Base-by-base conservation (phyloP, 1,140 invertebrate genomes). In the Episyrphus balteatus region DNA sequence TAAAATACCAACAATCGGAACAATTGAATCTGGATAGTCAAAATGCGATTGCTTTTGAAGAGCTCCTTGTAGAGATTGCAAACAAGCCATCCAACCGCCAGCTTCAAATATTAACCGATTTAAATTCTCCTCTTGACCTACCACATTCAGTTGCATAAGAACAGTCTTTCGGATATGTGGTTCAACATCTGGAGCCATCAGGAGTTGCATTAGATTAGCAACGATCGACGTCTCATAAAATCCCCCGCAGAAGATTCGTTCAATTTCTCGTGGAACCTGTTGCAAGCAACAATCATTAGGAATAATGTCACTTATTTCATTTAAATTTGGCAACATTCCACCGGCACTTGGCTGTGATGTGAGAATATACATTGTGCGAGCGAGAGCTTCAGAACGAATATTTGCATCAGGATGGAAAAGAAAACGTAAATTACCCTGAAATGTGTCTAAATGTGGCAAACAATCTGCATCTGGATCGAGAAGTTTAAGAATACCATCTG, bases 101-200 rank as follows among this genome's bases (percentile, higher is more conserved):
- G 34, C 44, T 0, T 32, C 44, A 33, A 39, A 46, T 12, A 57
- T 54, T 2, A 47, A n/a, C 1, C 49, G 37, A 5, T 50, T 52
- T 3, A 54, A 47, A 2, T 54, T 30, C 57, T 58, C 59, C 33
- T 60, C 59, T 5, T 55, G 55, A 1, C 61, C 42, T 31, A 67
- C 13, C 2, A 62, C 53, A 51, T 66, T 67, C 2, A 67, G 26
- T 42, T 66, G 63, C n/a, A 51, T 44, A 5, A 66, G 39, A 0
- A 58, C 55, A 0, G 64, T 64, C 41, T 61, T 62, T 5, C 57
- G 52, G 26, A 64, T 61, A 8, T 40, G 26, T 0, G 54, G 50
- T 12, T 53, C 56, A 7, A 64, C 14, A n/a, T 61, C 58, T 3
- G 44, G 37, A 6, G 57, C 51, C 2, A 52, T 17, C 12, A 67